Conservation (phyloP, 2,797 vertebrate species). For the Aphelocoma californica region DNA sequence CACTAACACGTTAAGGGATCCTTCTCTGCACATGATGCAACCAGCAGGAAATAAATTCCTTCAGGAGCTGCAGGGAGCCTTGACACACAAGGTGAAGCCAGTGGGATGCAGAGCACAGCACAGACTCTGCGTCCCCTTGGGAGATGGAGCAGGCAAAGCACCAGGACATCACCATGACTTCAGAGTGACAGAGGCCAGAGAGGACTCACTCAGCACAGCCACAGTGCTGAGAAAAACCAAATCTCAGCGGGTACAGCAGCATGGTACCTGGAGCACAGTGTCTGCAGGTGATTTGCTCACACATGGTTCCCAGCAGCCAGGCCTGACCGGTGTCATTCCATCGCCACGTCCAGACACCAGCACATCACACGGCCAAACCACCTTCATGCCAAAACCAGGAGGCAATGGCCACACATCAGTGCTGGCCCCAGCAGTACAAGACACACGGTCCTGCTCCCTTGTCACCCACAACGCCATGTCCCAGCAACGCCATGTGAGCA, state of each 20-base stretch:
- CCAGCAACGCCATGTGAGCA: rapidly evolving
- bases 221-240: rapidly evolving
- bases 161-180: neutral
- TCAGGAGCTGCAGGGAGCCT: neutral
- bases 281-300: neutral
- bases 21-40: conserved; percentile 52
- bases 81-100: neutral
- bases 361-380: neutral
- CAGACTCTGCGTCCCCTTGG: neutral
- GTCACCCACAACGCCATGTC: rapidly evolving
- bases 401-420: neutral
- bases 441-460: rapidly evolving
- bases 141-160: neutral
- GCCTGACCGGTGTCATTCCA: neutral
- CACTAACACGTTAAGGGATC: conserved; percentile 1
- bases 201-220: neutral
- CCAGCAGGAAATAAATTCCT: conserved; percentile 50
- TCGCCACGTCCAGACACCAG: rapidly evolving
- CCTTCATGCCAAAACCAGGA: rapidly evolving
- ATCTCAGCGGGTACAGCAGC: neutral
- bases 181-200: neutral
- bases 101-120: neutral
- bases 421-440: neutral
- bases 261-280: neutral
- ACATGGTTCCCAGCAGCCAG: neutral